A percentile compares a stretch with the other conserved stretches of the same genome.
Conservation (phyloP, 2,797 vertebrate genomes). For the Rhinichthys osculus region DNA sequence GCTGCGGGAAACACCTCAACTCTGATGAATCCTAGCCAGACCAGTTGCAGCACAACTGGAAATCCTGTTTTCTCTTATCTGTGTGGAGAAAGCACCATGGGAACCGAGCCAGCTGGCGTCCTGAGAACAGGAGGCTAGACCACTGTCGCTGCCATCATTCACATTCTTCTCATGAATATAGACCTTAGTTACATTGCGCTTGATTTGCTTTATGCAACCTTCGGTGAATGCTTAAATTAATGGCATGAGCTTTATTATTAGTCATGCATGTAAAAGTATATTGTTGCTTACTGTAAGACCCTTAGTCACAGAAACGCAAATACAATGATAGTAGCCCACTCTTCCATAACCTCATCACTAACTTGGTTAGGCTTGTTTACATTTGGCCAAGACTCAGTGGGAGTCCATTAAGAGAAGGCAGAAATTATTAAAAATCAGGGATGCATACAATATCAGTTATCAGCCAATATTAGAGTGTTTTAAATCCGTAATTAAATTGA, state of each 20-base stretch:
- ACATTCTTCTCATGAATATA: constrained; percentile 11
- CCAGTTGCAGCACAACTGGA: constrained; percentile 67
- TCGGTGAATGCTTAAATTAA: neutral
- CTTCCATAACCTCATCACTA: neutral
- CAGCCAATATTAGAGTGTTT: neutral
- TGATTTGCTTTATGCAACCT: neutral
- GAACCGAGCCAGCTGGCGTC: constrained; percentile 43
- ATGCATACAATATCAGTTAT: neutral
- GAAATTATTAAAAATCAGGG: neutral
- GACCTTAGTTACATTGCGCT: neutral
- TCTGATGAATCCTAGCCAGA: constrained; percentile 61
- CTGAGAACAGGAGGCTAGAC: constrained; percentile 19
- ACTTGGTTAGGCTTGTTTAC: constrained; percentile 12
- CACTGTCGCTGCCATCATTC: constrained; percentile 22
- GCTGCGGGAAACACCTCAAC: constrained; percentile 56
- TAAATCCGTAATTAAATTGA: neutral
- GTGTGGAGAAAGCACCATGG: constrained; percentile 52
- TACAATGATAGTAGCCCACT: neutral
- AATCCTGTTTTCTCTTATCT: constrained; percentile 80
- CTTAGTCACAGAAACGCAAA: neutral
- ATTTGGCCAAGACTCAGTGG: neutral
- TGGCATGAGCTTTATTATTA: neutral
- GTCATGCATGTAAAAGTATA: neutral
- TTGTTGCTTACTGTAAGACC: neutral
- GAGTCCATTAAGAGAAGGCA: neutral